These are phyloP conservation scores for Myotis pilosus DNA, from an alignment of 2,797 vertebrate genomes.

Conservation along the genomic window DNA sequence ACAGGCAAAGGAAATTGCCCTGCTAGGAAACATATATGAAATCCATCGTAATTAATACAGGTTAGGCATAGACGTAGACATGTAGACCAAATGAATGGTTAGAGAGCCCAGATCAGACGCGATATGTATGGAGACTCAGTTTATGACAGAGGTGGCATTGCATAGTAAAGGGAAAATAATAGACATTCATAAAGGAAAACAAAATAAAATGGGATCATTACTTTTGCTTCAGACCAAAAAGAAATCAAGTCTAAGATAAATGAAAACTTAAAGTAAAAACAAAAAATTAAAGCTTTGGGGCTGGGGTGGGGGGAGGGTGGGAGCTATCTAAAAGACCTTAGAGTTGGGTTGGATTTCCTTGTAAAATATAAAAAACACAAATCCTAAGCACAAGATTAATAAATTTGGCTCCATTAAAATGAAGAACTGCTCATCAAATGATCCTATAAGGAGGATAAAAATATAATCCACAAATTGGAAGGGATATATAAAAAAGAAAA, in stretches of 20 bases:
- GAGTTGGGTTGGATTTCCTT: not conserved
- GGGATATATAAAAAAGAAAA: not conserved
- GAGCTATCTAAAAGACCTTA: not conserved
- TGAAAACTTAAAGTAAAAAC: not conserved
- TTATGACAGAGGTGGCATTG: not conserved
- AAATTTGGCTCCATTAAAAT: not conserved
- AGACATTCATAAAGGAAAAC: not conserved
- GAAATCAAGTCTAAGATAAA: not conserved
- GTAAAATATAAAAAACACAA: conserved; percentile 3
- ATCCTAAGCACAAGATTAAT: not conserved
- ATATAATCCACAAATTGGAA: not conserved
- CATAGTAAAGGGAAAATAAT: not conserved
- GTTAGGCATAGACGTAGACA: not conserved
- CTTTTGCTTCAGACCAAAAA: not conserved
- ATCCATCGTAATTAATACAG: not conserved
- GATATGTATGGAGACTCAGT: not conserved
- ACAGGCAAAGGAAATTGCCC: not conserved
- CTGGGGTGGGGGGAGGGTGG: too few relatives aligned
- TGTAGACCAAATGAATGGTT: not conserved
- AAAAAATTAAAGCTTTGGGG: not conserved
- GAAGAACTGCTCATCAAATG: not conserved
- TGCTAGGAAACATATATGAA: not conserved
- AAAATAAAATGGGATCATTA: not conserved
- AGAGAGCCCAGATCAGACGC: not conserved
- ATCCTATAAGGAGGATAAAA: conserved; percentile 27